A percentile compares a stretch with the other conserved stretches of the same genome.
Evolutionary conservation across 1,140 invertebrate genomes (phyloP).

Genomic region (Branchinecta lindahli): DNA sequence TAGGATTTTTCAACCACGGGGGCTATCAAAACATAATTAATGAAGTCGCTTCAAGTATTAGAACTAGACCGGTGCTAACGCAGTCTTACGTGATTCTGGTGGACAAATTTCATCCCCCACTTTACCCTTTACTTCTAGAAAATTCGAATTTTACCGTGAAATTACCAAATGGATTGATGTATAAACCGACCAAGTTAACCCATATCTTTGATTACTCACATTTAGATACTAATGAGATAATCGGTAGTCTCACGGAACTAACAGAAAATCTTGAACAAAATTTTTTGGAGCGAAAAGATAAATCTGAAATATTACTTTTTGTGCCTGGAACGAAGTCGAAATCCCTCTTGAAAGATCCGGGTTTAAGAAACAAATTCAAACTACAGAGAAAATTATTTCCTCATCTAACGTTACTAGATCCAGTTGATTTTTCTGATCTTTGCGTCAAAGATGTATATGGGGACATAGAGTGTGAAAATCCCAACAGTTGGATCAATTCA

Average conservation of each 20-base stretch:
- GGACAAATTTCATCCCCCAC: background rate
- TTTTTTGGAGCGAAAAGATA: background rate
- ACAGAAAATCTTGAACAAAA: background rate
- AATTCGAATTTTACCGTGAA: background rate
- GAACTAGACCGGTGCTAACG: background rate
- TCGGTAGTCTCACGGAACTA: background rate
- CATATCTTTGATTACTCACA: background rate
- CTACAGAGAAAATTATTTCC: background rate
- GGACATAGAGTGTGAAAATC: background rate
- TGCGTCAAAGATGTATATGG: background rate
- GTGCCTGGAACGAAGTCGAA: background rate
- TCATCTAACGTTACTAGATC: background rate
- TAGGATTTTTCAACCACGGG: background rate
- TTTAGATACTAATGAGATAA: background rate
- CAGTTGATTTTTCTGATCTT: background rate
- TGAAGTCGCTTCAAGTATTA: background rate
- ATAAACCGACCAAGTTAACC: background rate
- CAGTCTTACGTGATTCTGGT: background rate
- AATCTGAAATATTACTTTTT: slow-evolving; percentile 7
- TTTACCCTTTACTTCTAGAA: background rate
- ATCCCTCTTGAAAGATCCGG: background rate
- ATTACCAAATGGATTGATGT: background rate
- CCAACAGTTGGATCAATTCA: background rate
- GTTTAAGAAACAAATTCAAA: background rate
- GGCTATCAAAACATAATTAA: background rate